Base-by-base conservation (phyloP, 2,113 vertebrate genomes). In the Connochaetes taurinus region DNA sequence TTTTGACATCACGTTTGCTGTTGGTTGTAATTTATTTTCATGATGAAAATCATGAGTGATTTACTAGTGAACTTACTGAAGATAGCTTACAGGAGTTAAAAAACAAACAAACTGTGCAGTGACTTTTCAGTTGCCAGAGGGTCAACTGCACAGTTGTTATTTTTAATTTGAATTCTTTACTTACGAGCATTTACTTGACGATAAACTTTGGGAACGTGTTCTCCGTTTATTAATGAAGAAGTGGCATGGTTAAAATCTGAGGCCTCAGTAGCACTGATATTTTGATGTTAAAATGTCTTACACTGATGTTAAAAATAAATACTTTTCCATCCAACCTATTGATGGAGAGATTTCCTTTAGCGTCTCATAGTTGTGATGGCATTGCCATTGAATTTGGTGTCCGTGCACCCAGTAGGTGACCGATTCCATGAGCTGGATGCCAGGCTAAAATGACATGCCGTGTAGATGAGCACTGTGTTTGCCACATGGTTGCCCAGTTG, bases 11-110 rank as follows among this genome's bases (percentile, higher is more conserved):
- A 40, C 84, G 45, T 97, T 94, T 74, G 83, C 62, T 92, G 87
- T 55, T 78, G n/a, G 62, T 58, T 91, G 31, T 71, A 97, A 82
- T 57, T 80, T 96, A 81, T 92, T 98, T 98, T 92, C 92, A 58
- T 85, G 43, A 45, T 71, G 88, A 82, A 93, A 78, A 15, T 96
- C 12, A 53, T 36, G 94, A 95, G 16, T 95, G 58, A 83, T 60
- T 95, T 97, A 50, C 60, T 83, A 33, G 76, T 85, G 87, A 95
- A 25, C 31, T 81, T 45, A 87, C 1, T 57, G 84, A 93, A 40
- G 43, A 25, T 27, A 83, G 57, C 16, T 55, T 21, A 36, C 23
- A 84, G 31, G 29, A 64, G 10, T 25, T 19, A 14, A 82, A 53
- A 52, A 81, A 33, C 19, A 52, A 47, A 45, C 21, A 21, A 74